These are phyloP conservation scores for Plebejus anna DNA, from an alignment of 2,888 invertebrate species.

Conservation along the genomic window DNA sequence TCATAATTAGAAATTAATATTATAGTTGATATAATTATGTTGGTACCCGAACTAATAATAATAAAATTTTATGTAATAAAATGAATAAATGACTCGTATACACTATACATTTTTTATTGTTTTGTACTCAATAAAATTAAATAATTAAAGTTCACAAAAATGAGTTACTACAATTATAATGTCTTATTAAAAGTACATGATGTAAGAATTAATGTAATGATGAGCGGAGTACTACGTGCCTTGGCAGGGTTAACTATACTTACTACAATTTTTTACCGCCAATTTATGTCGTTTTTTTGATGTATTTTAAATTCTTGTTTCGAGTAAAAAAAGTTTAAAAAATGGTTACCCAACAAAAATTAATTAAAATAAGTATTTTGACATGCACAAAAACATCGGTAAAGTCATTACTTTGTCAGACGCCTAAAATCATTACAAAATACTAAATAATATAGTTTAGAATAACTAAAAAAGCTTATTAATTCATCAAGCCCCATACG, in stretches of 20 bases:
- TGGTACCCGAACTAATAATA: too few species aligned
- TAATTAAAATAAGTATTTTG: background rate
- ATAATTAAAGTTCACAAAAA: too few species aligned
- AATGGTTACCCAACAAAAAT: background rate
- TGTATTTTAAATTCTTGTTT: background rate
- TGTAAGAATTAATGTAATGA: background rate
- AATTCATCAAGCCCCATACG: background rate
- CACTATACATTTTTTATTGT: too few species aligned
- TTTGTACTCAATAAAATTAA: too few species aligned
- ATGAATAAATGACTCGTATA: too few species aligned
- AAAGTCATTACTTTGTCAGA: too few species aligned
- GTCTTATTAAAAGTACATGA: too few species aligned
- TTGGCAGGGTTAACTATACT: background rate
- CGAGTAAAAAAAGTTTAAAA: background rate
- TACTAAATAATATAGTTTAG: too few species aligned
- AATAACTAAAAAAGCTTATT: background rate
- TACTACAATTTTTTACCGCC: background rate
- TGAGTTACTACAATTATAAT: too few species aligned
- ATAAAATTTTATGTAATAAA: too few species aligned
- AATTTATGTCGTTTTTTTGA: background rate
- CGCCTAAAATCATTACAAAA: background rate
- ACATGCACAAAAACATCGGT: too few species aligned
- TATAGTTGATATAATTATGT: too few species aligned
- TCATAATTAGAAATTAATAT: background rate
- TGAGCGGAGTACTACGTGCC: background rate